Base-by-base conservation (phyloP, 2,888 invertebrate species). In the Sturmia bella region DNA sequence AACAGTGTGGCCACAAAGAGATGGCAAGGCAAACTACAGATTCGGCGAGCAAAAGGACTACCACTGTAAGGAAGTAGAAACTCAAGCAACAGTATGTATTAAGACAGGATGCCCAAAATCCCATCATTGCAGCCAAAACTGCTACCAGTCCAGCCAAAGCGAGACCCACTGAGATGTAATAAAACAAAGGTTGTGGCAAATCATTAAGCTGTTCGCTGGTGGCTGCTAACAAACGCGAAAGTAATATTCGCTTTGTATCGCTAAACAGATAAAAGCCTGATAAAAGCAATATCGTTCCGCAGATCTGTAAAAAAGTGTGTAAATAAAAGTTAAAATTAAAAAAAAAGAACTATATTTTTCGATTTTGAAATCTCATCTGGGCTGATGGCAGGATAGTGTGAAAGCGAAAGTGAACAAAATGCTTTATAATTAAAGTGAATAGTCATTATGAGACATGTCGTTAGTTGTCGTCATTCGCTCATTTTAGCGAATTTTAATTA, bases 21-120 rank as follows among this genome's bases (percentile, higher is more conserved):
- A 94, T 94, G 81, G 94, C 89, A 57, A 94, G 93, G 72, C 95
- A 96, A 7, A 94, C 92, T 6, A 94, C 94, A 83, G 95, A 94
- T 89, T 95, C 95, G 57, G 94, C 93, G 39, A 95, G 87, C 32
- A 96, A 90, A 45, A 96, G 91, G 3, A 93, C 87, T 59, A 95
- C 91, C 37, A 96, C 94, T 54, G 94, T 90, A 72, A 95, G 89
- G 86, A 96, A 94, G 87, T 96, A 96, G 93, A 94, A 89, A 69
- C 93, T 93, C n/a, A 96, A 91, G 83, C 95, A 93, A 85, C 94
- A 94, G 87, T 95, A 95, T 86, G 94, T 95, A 84, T 94, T 94
- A 86, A 95, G 92, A 86, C 95, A 95, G 0, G 95, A 94, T 0
- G 95, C 95, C 96, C 96, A 96, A 89, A 95, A 96, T 59, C 96